Base-by-base conservation (phyloP, 2,888 invertebrate genomes). In the Drosophila austrosaltans region DNA sequence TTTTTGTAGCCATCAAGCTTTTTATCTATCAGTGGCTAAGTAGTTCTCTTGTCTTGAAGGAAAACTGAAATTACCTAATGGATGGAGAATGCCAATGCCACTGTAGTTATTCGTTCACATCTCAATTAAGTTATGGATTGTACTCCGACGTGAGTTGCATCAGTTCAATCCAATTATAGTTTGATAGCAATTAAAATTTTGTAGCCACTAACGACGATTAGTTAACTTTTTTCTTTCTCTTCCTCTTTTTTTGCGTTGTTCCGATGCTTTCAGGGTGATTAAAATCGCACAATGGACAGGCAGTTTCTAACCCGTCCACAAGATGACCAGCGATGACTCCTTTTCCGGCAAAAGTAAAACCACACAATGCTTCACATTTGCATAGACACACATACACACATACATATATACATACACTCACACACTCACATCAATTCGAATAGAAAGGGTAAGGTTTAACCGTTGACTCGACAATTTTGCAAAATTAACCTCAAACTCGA, bases 401-500 rank as follows among this genome's bases (percentile, higher is more conserved):
- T 16, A 48, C 2, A 22, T n/a, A 48, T 22, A 48, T 80, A 82
- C 77, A 83, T 79, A 74, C 77, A 67, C 70, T 81, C 60, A 6
- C 36, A 36, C 20, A 30, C 40, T 53, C 59, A 10, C 48, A n/a
- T 44, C 53, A 22, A 20, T 58, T 16, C 10, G 69, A 40, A 36
- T 32, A 8, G 25, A 48, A 25, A 28, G 53, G 53, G 32, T 36
- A 22, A 69, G 67, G 64, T 64, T 60, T 73, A 87, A 84, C 73
- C 89, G 84, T 85, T 89, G 89, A 87, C 85, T 86, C 85, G 87
- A 87, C 89, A 86, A 89, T 86, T 87, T 87, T 89, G 77, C 89
- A 74, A 89, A 90, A 90, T 90, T 90, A 89, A 90, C 89, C 90
- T 83, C 87, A 86, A 80, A 78, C 78, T 84, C 77, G 80, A 70